These are phyloP conservation scores for Thamnaconus septentrionalis DNA, from an alignment of 2,113 vertebrate species.

Conservation along the genomic window DNA sequence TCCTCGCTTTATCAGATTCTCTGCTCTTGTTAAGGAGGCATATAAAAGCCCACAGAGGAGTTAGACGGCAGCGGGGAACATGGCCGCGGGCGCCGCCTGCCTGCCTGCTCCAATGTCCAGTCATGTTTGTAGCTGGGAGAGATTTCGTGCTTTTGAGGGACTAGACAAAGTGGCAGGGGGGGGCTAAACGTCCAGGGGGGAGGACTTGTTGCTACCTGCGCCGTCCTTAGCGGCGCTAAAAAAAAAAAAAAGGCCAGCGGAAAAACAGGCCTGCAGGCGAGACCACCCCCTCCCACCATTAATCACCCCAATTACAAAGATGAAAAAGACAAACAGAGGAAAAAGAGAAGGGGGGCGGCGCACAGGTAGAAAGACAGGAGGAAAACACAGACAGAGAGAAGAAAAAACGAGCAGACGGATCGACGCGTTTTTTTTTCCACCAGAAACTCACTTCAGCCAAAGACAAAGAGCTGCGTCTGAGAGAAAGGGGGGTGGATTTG, in stretches of 20 bases:
- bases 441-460: background rate
- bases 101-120: slow-evolving; percentile 34
- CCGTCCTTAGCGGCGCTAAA: slow-evolving; percentile 12
- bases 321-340: slow-evolving; percentile 48
- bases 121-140: slow-evolving; percentile 42
- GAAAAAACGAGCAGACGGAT: slow-evolving; percentile 4
- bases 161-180: slow-evolving; percentile 44
- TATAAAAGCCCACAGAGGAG: slow-evolving; percentile 36
- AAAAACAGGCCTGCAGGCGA: slow-evolving; percentile 67
- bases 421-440: slow-evolving; percentile 3
- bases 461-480: slow-evolving; percentile 11
- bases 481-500: slow-evolving; percentile 42
- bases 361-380: slow-evolving; percentile 24
- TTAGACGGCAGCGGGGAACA: slow-evolving; percentile 11
- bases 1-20: slow-evolving; percentile 21
- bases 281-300: slow-evolving; percentile 71
- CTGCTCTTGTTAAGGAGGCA: slow-evolving; percentile 43
- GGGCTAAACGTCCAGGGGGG: slow-evolving; percentile 60
- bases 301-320: slow-evolving; percentile 78
- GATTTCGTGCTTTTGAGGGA: slow-evolving; percentile 49
- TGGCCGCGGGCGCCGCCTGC: slow-evolving; percentile 3
- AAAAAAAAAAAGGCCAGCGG: slow-evolving; percentile 51
- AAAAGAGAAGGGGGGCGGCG: background rate
- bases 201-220: slow-evolving; percentile 67
- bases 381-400: slow-evolving; percentile 22